Evolutionary conservation across 2,797 vertebrate genomes (phyloP), one percentile per base, ranked within the genome.

Genomic region (Falco concolor): DNA sequence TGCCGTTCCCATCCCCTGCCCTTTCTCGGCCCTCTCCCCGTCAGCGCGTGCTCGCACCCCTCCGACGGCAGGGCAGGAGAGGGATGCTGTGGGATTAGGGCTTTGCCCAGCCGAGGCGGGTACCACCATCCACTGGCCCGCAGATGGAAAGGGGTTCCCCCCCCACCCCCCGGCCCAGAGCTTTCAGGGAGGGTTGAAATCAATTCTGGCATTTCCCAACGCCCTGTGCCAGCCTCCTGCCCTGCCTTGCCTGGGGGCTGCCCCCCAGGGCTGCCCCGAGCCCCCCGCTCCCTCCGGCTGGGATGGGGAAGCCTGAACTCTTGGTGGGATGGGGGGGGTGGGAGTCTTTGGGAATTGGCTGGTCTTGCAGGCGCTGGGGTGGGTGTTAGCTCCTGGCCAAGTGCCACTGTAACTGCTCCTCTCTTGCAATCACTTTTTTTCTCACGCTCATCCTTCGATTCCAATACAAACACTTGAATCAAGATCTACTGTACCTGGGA

Each of bases 401-500:
- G 91, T 53, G 89, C 91, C 95, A 19, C 91, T 47, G 77, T 85
- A 38, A 50, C 81, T 15, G 81, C 93, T 93, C 77, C 93, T 88
- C 80, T 38, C 63, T 57, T 11, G 53, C 59, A 25, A 25, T 63
- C 49, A 2, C 89, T 79, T 36, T 30, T 76, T 50, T 36, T 30
- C 80, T 88, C 30, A 4, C 54, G n/a, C 87, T 90, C 57, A 5
- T 89, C 93, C 96, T 96, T 34, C 38, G n/a, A 87, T 95, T 95
- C 96, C 96, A 80, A 95, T 86, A 84, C 94, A 49, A 91, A 98
- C 97, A 98, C 98, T 98, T 98, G 98, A 98, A 98, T 95, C 96
- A 77, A 96, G 93, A 97, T 97, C 98, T 98, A 96, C 98, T 98
- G 98, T 98, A 98, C 96, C 97, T 94, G 97, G 97, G 97, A 89